Base-by-base conservation (phyloP, 1,140 invertebrate genomes). In the Anthonomus grandis region DNA sequence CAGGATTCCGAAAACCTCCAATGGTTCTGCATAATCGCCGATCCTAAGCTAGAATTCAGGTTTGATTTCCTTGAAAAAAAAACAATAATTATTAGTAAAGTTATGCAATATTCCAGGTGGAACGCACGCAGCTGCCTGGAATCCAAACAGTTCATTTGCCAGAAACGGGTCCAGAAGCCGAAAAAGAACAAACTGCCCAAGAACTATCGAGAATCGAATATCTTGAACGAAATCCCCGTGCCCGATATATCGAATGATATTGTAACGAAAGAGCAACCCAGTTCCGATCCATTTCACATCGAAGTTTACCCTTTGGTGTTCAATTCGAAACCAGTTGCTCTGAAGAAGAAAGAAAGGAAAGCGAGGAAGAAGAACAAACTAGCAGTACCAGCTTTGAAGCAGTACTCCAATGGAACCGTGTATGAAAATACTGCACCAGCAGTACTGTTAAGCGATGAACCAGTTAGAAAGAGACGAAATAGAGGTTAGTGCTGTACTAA, bases 1-100 rank as follows among this genome's bases (percentile, higher is more conserved):
- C 25, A 56, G 27, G 49, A 41, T n/a, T 18, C 22, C 10, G 24
- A 53, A 8, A 25, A 38, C 18, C 52, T 60, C 21, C 45, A 53
- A 24, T 65, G 64, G 64, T 51, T 45, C 39, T 53, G 58, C 22
- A 65, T 63, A 3, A 48, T 57, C 4, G 49, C 61, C 18, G 64
- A 65, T 59, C 64, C 64, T 17, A 18, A 22, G 25, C 18, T 58
- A 15, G 37, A 57, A 17, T 58, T 58, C 36, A 44, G 38, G 64
- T 65, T 37, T 38, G 2, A 36, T 21, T 23, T 44, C 2, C 4
- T 27, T 19, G n/a, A 19, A 21, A 18, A 12, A 25, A 15, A 37
- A 24, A 4, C 12, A 58, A 19, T 41, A 12, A 21, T 38, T 53
- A 34, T 15, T 15, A 58, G 12, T 31, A 22, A 22, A 27, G 22